Evolutionary conservation across 2,888 invertebrate genomes (phyloP).

Genomic region (Rhyacophila evoluta): DNA sequence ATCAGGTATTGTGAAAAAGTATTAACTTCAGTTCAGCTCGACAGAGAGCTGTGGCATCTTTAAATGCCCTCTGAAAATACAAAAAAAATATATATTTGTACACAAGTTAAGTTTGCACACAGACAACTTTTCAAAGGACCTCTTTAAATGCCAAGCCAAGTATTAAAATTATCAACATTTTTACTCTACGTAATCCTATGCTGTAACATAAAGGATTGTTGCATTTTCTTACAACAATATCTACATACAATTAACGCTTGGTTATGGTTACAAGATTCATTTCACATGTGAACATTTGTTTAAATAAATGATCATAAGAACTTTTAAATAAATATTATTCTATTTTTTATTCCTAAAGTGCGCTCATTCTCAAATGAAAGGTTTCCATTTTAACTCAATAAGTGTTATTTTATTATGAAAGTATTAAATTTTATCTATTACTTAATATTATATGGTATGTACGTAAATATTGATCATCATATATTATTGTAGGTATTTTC

Average conservation of each 20-base stretch:
- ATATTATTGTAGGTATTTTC: background rate
- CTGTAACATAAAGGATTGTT: background rate
- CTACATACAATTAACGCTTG: conserved; percentile 6
- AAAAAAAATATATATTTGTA: too few species aligned
- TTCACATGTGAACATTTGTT: background rate
- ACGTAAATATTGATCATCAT: background rate
- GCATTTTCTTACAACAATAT: background rate
- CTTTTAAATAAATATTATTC: conserved; percentile 14
- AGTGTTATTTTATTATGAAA: too few species aligned
- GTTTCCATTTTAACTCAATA: background rate
- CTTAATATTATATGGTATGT: too few species aligned
- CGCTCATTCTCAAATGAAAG: background rate
- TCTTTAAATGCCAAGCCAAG: background rate
- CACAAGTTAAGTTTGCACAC: too few species aligned
- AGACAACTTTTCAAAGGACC: too few species aligned
- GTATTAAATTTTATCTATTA: too few species aligned
- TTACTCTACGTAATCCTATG: background rate
- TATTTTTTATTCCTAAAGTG: background rate
- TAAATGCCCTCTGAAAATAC: too few species aligned
- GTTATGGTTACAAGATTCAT: background rate
- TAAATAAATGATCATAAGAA: background rate
- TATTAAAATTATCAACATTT: conserved; percentile 9
- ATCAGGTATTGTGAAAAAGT: too few species aligned
- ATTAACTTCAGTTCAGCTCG: too few species aligned
- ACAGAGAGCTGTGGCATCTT: too few species aligned